These are phyloP conservation scores for Fringilla coelebs DNA, from an alignment of 2,797 vertebrate species.

Conservation along the genomic window DNA sequence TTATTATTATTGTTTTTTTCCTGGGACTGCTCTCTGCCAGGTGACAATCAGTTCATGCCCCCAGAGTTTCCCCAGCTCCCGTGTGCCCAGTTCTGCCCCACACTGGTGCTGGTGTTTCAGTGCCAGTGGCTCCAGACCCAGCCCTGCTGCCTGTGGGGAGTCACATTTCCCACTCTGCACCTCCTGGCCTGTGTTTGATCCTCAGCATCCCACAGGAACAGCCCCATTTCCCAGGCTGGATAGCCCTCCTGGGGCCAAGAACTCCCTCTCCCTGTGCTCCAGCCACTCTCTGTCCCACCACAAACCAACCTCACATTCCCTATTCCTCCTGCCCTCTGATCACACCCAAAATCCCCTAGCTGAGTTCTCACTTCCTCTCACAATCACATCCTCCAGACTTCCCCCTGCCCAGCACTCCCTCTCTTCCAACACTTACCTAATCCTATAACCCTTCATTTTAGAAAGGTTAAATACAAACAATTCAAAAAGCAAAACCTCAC, in stretches of 20 bases:
- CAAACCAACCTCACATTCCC: not conserved
- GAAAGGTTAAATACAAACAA: not conserved
- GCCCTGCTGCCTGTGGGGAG: not conserved
- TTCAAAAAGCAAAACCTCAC: not conserved
- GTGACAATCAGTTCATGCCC: not conserved
- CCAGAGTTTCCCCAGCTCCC: not conserved
- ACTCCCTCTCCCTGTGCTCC: not conserved
- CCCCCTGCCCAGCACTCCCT: not conserved
- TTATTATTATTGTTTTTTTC: not conserved
- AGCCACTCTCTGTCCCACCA: not conserved
- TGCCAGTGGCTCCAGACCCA: not conserved
- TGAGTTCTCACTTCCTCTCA: not conserved
- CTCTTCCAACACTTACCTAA: not conserved
- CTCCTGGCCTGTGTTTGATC: not conserved
- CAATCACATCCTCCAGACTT: not conserved
- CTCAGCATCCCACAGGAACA: not conserved
- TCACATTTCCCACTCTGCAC: not conserved
- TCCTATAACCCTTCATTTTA: not conserved
- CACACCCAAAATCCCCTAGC: not conserved
- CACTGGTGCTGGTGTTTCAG: not conserved
- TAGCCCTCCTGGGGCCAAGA: not conserved
- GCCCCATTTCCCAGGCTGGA: not conserved
- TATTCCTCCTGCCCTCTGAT: not conserved
- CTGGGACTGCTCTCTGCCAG: not conserved
- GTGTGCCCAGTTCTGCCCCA: not conserved